These are phyloP conservation scores for Agonopterix alstromeriana DNA, from an alignment of 2,888 invertebrate species.

Conservation along the genomic window DNA sequence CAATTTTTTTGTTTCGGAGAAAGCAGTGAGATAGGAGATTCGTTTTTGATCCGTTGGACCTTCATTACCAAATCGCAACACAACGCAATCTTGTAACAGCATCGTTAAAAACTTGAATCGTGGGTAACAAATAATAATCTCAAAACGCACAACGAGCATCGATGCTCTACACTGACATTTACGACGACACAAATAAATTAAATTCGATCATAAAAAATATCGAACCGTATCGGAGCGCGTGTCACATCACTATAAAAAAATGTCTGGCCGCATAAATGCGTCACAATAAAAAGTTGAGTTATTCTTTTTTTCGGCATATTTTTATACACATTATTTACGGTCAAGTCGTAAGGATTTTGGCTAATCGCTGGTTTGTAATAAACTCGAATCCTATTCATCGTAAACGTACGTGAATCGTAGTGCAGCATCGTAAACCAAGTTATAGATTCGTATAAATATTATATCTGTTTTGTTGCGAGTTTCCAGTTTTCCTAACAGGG, in stretches of 20 bases:
- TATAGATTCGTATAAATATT: slow-evolving; percentile 38
- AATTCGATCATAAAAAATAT: slow-evolving; percentile 59
- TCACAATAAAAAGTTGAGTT: slow-evolving; percentile 55
- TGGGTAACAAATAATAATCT: slow-evolving; percentile 58
- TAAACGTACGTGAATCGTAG: slow-evolving; percentile 25
- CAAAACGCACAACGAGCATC: slow-evolving; percentile 37
- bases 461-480: too few species aligned
- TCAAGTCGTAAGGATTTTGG: slow-evolving; percentile 49
- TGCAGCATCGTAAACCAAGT: slow-evolving; percentile 40
- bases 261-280: slow-evolving; percentile 44
- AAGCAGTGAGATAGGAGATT: background rate
- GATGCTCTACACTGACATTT: slow-evolving; percentile 56
- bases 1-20: background rate
- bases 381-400: slow-evolving; percentile 36
- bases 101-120: slow-evolving; percentile 54
- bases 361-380: slow-evolving; percentile 54
- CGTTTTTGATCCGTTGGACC: background rate
- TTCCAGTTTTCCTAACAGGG: too few species aligned
- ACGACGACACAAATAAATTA: slow-evolving; percentile 69
- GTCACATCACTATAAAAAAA: slow-evolving; percentile 58
- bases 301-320: slow-evolving; percentile 40
- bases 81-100: slow-evolving; percentile 50
- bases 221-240: slow-evolving; percentile 57
- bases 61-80: slow-evolving; percentile 1
- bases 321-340: slow-evolving; percentile 54